A percentile compares a stretch with the other conserved stretches of the same genome.
Conservation (phyloP, 1,140 invertebrate genomes). For the Mamestra configurata region DNA sequence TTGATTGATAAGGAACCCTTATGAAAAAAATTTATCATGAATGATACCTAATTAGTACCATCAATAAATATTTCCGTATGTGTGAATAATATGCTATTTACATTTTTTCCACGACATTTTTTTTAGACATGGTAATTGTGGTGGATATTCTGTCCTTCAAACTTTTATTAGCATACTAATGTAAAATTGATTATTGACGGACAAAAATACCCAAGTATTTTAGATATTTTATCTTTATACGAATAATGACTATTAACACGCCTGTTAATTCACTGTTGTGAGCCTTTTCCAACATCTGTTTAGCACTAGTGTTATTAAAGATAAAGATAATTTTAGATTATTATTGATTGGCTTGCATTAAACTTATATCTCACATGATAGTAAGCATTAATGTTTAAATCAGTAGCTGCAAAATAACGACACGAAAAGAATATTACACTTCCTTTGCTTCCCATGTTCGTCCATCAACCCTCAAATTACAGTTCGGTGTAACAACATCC, state of each 20-base stretch:
- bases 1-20: too few species aligned
- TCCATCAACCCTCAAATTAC: slow-evolving; percentile 47
- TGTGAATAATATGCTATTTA: neutral
- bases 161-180: slow-evolving; percentile 5
- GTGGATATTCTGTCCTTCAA: neutral
- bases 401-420: too few species aligned
- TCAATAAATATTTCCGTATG: neutral
- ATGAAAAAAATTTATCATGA: too few species aligned
- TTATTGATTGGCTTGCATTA: too few species aligned
- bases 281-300: too few species aligned
- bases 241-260: neutral
- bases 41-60: neutral
- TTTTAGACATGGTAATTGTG: neutral
- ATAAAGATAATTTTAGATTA: too few species aligned
- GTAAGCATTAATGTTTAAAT: too few species aligned
- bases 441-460: neutral
- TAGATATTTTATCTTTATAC: slow-evolving; percentile 3
- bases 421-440: too few species aligned
- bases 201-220: slow-evolving; percentile 7
- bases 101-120: neutral
- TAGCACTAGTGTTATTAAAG: too few species aligned
- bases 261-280: neutral
- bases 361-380: too few species aligned
- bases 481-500: slow-evolving; percentile 61
- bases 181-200: slow-evolving; percentile 1